phyloP scores from a whole-genome alignment of 2,888 invertebrate genomes.

The Heteromyza rotundicornis region DNA sequence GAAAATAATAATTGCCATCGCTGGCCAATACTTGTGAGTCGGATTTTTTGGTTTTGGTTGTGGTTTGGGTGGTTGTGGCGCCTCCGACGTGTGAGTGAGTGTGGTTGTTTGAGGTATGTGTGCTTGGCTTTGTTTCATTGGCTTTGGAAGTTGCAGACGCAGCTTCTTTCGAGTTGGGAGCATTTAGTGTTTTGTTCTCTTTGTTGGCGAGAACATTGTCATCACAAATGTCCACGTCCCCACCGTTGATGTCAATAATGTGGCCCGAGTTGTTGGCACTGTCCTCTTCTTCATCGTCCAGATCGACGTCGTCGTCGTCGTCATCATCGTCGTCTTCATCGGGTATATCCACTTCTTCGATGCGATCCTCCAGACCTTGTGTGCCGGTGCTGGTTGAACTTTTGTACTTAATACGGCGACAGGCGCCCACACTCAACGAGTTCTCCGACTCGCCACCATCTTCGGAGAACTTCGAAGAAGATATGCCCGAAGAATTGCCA shows the following conservation, averaged over 20 bases:
- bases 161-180: too few species aligned
- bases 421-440: constrained; percentile 21
- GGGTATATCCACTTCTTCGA: constrained; percentile 49
- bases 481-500: constrained; percentile 43
- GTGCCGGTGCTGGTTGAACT: constrained; percentile 52
- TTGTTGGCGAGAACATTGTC: background rate
- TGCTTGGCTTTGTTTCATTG: background rate
- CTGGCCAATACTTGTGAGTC: constrained; percentile 44
- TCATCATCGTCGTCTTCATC: constrained; percentile 42
- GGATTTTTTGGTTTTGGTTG: constrained; percentile 22
- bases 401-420: constrained; percentile 49
- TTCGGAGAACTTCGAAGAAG: constrained; percentile 37
- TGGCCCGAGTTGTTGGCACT: constrained; percentile 25
- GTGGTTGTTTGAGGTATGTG: background rate
- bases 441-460: constrained; percentile 36
- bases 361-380: constrained; percentile 52
- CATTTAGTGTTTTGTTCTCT: too few species aligned
- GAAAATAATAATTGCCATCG: constrained; percentile 54
- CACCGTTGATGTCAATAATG: too few species aligned
- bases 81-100: too few species aligned
- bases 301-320: constrained; percentile 26
- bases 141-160: background rate
- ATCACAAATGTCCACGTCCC: constrained; percentile 26
- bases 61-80: constrained; percentile 1
- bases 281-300: constrained; percentile 30